Evolutionary conservation across 30 jellyfish, hydroid and myxozoan genomes (phyloP).

Genomic region (Aurelia coerulea): DNA sequence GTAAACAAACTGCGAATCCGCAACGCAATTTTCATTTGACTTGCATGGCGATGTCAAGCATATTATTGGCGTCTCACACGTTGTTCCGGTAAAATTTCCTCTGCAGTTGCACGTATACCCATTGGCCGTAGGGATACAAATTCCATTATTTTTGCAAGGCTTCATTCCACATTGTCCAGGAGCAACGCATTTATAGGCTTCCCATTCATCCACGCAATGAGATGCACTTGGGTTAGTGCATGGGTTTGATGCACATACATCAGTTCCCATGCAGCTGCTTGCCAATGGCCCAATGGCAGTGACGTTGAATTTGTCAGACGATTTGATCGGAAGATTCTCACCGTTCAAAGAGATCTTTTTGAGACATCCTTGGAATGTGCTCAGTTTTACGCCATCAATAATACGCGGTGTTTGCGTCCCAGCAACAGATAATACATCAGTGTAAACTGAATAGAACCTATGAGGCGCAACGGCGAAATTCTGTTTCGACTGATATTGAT

Average conservation of each 20-base stretch:
- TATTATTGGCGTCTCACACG: constrained; percentile 60
- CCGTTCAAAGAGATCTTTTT: constrained; percentile 55
- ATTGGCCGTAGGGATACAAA: constrained; percentile 38
- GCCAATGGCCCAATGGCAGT: constrained; percentile 25
- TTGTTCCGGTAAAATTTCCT: constrained; percentile 62
- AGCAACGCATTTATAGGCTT: constrained; percentile 57
- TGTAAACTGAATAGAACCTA: constrained; percentile 42
- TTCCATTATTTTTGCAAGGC: constrained; percentile 73
- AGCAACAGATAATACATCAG: constrained; percentile 52
- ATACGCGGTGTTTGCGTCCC: constrained; percentile 31
- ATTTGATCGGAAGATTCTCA: constrained; percentile 30
- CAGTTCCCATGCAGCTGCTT: constrained; percentile 63
- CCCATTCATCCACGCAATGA: constrained; percentile 79
- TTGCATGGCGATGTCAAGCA: constrained; percentile 72
- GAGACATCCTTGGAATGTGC: constrained; percentile 69
- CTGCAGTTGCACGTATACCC: constrained; percentile 73
- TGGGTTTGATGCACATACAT: constrained; percentile 76
- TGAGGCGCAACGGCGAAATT: constrained; percentile 57
- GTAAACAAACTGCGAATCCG: constrained; percentile 5
- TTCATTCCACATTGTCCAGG: constrained; percentile 68
- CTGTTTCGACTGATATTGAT: constrained; percentile 44
- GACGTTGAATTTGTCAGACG: constrained; percentile 65
- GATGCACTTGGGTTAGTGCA: constrained; percentile 57
- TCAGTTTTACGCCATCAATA: constrained; percentile 14
- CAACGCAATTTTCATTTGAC: constrained; percentile 49